A percentile compares a stretch with the other conserved stretches of the same genome.
Conservation (phyloP, 1,140 invertebrate genomes). For the Vollenhovia emeryi region DNA sequence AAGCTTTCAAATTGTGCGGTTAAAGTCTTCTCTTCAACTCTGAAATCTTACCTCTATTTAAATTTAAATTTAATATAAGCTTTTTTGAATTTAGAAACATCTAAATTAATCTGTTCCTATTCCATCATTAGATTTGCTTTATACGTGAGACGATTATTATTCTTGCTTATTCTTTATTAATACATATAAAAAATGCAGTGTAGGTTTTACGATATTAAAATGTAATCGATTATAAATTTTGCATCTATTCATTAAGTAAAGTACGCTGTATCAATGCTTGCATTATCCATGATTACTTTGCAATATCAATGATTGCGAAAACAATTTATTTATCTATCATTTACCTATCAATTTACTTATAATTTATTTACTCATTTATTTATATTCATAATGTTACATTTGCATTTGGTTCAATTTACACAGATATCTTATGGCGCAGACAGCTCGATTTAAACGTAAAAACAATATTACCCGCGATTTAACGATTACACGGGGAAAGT, state of each 20-base stretch:
- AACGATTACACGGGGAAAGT: conserved; percentile 39
- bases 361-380: too few relatives aligned
- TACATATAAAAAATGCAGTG: neutral
- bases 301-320: neutral
- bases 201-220: neutral
- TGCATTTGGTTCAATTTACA: conserved; percentile 20
- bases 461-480: neutral
- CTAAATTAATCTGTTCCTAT: neutral
- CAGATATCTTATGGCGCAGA: neutral
- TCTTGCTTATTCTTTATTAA: neutral
- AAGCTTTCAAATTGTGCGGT: neutral
- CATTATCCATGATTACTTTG: neutral
- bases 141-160: neutral
- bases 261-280: neutral
- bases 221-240: conserved; percentile 3
- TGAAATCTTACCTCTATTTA: neutral
- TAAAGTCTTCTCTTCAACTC: neutral
- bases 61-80: neutral
- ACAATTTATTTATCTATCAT: conserved; percentile 2
- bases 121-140: neutral
- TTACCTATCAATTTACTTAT: too few relatives aligned
- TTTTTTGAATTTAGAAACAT: neutral
- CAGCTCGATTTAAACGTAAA: neutral
- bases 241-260: neutral
- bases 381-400: neutral